Percentiles rank a stretch among this genome's conserved stretches.
Evolutionary conservation across 1,140 invertebrate genomes (phyloP).

Genomic region (Apolygus lucorum): DNA sequence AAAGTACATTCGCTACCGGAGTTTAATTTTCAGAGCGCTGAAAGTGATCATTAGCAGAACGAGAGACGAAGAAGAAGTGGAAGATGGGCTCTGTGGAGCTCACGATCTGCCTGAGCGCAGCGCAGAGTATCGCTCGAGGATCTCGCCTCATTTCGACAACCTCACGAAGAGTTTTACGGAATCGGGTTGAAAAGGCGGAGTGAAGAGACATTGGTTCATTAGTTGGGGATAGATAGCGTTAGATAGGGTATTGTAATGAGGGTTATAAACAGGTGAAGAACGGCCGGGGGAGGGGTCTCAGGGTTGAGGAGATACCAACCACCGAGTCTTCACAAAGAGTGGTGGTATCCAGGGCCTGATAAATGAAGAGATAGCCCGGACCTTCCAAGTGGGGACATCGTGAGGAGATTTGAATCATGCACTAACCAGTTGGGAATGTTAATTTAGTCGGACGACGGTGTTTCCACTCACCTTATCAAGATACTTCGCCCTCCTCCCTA

Average conservation of each 20-base stretch:
- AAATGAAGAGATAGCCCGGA: conserved; percentile 14
- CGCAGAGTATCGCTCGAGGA: not conserved
- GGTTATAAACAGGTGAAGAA: conserved; percentile 6
- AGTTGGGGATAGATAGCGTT: conserved; percentile 12
- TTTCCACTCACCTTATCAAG: conserved; percentile 17
- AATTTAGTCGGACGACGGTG: conserved; percentile 18
- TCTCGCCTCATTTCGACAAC: not conserved
- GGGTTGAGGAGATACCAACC: not conserved
- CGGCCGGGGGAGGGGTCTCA: not conserved
- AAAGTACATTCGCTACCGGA: too few relatives aligned
- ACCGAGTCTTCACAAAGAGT: not conserved
- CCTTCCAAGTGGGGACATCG: conserved; percentile 12
- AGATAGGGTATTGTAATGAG: conserved; percentile 14
- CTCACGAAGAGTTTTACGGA: not conserved
- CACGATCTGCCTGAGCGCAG: not conserved
- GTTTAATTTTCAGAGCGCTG: too few relatives aligned
- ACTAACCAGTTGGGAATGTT: conserved; percentile 20
- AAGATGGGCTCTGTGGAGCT: not conserved
- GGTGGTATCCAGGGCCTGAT: too few relatives aligned
- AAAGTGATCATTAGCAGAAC: too few relatives aligned
- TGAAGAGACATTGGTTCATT: conserved; percentile 8
- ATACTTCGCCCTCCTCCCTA: not conserved
- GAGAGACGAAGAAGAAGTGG: not conserved
- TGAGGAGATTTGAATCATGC: conserved; percentile 19
- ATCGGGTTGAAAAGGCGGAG: not conserved